These are phyloP conservation scores for Troides aeacus DNA, from an alignment of 2,888 invertebrate genomes.

Conservation along the genomic window DNA sequence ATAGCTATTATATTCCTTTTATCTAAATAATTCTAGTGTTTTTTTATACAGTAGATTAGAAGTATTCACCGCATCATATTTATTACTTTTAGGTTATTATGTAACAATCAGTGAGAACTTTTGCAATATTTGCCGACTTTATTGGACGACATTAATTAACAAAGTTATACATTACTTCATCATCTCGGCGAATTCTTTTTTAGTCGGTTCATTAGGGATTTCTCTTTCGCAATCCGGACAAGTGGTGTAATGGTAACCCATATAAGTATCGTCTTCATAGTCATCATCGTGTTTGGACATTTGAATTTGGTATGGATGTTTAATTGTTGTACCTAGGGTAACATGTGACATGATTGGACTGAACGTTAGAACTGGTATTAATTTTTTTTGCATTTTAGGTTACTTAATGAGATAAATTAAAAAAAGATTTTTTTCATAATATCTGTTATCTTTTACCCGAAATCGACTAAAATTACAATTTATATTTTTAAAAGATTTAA, in stretches of 20 bases:
- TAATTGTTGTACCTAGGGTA: slow-evolving; percentile 71
- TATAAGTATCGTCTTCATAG: slow-evolving; percentile 68
- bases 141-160: too few relatives aligned
- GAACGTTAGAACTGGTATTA: too few relatives aligned
- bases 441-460: too few relatives aligned
- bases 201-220: slow-evolving; percentile 78
- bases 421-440: too few relatives aligned
- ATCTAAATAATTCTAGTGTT: too few relatives aligned
- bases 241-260: slow-evolving; percentile 72
- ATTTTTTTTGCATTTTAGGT: too few relatives aligned
- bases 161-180: slow-evolving; percentile 50
- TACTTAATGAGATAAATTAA: too few relatives aligned
- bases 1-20: background rate
- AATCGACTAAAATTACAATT: too few relatives aligned
- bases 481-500: too few relatives aligned
- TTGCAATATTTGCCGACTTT: too few relatives aligned
- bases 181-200: slow-evolving; percentile 80
- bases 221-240: slow-evolving; percentile 80
- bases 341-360: background rate
- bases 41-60: background rate
- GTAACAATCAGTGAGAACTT: too few relatives aligned
- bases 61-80: background rate
- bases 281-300: slow-evolving; percentile 65
- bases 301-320: slow-evolving; percentile 80
- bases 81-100: background rate